Conservation (phyloP, 2,888 invertebrate genomes). For the Dorcus parallelipipedus region DNA sequence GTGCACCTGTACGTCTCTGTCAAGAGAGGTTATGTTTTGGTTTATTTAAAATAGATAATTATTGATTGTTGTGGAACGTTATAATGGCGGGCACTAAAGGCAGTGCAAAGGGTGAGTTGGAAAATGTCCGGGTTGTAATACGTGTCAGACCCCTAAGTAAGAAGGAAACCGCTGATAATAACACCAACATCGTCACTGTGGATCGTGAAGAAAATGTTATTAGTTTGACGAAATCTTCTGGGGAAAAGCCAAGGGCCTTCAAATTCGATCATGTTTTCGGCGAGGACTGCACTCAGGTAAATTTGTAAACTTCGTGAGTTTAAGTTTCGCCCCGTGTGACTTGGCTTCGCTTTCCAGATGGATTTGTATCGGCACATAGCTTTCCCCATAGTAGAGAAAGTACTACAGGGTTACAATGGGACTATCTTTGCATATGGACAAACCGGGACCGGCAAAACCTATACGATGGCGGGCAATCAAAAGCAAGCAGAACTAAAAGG, state of each 20-base stretch:
- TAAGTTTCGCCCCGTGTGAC: background rate
- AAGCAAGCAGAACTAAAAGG: slow-evolving; percentile 86
- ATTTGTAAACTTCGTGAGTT: slow-evolving; percentile 48
- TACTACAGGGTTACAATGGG: slow-evolving; percentile 95
- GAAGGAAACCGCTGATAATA: slow-evolving; percentile 71
- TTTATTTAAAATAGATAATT: background rate
- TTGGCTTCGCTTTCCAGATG: slow-evolving; percentile 55
- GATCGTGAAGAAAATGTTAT: slow-evolving; percentile 75
- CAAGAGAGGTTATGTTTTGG: too few relatives aligned
- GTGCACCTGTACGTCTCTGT: too few relatives aligned
- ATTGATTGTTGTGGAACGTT: background rate
- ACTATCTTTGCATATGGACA: slow-evolving; percentile 88
- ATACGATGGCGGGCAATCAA: slow-evolving; percentile 94
- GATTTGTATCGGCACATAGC: slow-evolving; percentile 96
- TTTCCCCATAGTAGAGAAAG: slow-evolving; percentile 94
- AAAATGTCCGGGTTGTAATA: slow-evolving; percentile 96
- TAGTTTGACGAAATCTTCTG: slow-evolving; percentile 69
- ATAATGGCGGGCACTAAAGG: slow-evolving; percentile 23
- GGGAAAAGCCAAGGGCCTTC: slow-evolving; percentile 81
- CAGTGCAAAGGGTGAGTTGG: slow-evolving; percentile 45
- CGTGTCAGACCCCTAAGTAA: slow-evolving; percentile 90
- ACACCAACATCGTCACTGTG: slow-evolving; percentile 71
- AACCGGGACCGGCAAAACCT: slow-evolving; percentile 98
- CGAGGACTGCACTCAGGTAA: slow-evolving; percentile 76
- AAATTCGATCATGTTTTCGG: slow-evolving; percentile 95